These are phyloP conservation scores for Numenius phaeopus DNA, from an alignment of 2,797 vertebrate genomes.

Conservation along the genomic window DNA sequence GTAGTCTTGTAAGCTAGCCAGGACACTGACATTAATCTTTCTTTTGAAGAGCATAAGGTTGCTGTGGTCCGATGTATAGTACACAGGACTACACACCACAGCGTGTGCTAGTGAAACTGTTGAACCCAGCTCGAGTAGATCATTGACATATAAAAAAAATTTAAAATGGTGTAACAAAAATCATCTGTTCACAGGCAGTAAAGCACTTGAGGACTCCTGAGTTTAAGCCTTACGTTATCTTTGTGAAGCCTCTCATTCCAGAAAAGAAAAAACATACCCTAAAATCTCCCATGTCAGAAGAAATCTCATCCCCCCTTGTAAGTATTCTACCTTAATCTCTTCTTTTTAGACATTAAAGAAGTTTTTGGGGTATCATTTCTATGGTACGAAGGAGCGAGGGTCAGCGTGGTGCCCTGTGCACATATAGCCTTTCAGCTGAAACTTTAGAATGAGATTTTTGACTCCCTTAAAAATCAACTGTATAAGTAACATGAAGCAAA, in stretches of 20 bases:
- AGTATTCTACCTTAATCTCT: slow-evolving; percentile 34
- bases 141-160: neutral
- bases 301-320: slow-evolving; percentile 72
- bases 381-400: neutral
- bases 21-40: neutral
- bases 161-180: neutral
- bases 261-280: slow-evolving; percentile 80
- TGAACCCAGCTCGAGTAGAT: neutral
- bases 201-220: slow-evolving; percentile 88
- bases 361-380: neutral
- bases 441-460: neutral
- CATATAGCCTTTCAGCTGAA: neutral
- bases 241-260: slow-evolving; percentile 86
- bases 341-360: neutral
- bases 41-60: neutral
- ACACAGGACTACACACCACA: neutral
- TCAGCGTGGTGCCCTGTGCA: neutral
- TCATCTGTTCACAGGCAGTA: slow-evolving; percentile 83
- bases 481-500: neutral
- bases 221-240: slow-evolving; percentile 92
- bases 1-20: neutral
- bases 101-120: neutral
- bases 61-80: neutral
- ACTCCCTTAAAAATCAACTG: neutral
- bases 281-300: slow-evolving; percentile 85